A percentile compares a stretch with the other conserved stretches of the same genome.
These are phyloP conservation scores for Halotydeus destructor DNA, from an alignment of 1,140 invertebrate genomes.

Conservation along the genomic window DNA sequence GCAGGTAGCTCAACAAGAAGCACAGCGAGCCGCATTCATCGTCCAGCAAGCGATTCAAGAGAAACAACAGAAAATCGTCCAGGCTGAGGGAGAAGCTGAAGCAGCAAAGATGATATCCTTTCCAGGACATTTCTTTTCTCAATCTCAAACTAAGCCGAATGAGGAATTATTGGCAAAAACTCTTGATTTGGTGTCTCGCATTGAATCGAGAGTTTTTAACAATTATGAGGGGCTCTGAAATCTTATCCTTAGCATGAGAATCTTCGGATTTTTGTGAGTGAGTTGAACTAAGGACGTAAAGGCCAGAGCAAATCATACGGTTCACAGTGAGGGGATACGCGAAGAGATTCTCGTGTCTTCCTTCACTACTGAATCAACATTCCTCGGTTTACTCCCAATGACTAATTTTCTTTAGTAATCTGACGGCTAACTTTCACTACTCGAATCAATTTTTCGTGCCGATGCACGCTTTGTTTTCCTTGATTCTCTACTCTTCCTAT, in stretches of 20 bases:
- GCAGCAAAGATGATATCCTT: conserved; percentile 90
- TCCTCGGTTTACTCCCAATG: no score
- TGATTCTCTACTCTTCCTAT: conserved; percentile 32
- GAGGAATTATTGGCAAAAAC: no score
- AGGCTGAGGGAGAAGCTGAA: conserved; percentile 98
- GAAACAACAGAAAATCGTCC: conserved; percentile 96
- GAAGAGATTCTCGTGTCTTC: no score
- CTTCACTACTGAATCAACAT: no score
- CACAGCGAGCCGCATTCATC: conserved; percentile 89
- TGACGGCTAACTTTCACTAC: conserved; percentile 17
- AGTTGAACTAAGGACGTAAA: no score
- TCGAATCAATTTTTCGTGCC: conserved; percentile 1
- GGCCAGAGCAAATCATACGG: no score
- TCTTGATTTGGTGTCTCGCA: no score
- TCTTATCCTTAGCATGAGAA: no score
- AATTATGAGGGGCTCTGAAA: no score
- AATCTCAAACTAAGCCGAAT: background rate
- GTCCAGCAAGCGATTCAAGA: conserved; percentile 96
- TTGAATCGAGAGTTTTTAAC: background rate
- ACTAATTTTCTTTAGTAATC: conserved; percentile 31
- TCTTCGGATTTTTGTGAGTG: no score
- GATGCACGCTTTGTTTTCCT: conserved; percentile 29
- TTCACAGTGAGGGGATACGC: no score
- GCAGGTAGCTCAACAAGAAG: conserved; percentile 97
- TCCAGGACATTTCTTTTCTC: conserved; percentile 22